Evolutionary conservation across 1,140 invertebrate species (phyloP).

Genomic region (Linepithema humile): DNA sequence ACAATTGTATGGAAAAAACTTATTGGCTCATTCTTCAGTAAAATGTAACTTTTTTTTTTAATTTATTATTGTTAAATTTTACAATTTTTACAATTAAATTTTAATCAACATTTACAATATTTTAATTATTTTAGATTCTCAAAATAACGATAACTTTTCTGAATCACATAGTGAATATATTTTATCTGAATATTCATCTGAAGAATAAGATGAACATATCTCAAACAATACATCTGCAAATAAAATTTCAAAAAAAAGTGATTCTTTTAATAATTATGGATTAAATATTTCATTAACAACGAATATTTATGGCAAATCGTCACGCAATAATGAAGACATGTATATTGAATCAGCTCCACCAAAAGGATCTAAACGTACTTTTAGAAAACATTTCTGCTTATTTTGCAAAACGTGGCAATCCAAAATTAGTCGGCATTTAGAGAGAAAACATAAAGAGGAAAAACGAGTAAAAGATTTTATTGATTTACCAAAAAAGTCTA

Average conservation of each 20-base stretch:
- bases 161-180: not conserved
- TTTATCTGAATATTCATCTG: conserved; percentile 9
- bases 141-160: not conserved
- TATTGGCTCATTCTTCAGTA: not conserved
- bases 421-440: conserved; percentile 19
- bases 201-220: not conserved
- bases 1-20: not conserved
- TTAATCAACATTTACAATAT: not conserved
- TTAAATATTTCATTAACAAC: conserved; percentile 13
- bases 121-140: not conserved
- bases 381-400: conserved; percentile 31
- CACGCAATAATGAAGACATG: not conserved
- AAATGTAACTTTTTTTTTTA: not conserved
- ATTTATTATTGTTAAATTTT: not conserved
- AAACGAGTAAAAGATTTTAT: conserved; percentile 8
- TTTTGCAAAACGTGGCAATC: conserved; percentile 36
- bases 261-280: not conserved
- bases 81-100: not conserved
- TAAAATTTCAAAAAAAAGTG: not conserved
- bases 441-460: conserved; percentile 25
- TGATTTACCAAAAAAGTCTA: not conserved
- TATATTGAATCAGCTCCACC: not conserved
- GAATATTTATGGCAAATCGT: not conserved
- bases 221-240: not conserved
- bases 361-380: conserved; percentile 24